Evolutionary conservation across 2,113 vertebrate genomes (phyloP).

Genomic region (Electrona antarctica): DNA sequence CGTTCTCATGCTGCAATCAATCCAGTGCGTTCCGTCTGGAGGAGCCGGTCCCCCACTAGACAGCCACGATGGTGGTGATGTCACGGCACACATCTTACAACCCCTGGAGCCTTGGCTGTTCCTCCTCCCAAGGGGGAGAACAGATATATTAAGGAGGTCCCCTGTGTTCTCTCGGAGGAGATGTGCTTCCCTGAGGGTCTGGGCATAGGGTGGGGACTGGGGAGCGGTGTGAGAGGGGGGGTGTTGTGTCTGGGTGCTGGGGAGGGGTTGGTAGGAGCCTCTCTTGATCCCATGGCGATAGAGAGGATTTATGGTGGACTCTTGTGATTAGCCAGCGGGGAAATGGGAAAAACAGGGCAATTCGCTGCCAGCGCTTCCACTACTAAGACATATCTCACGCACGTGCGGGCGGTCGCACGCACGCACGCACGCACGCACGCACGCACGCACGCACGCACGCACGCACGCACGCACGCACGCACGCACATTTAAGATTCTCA

Average conservation of each 20-base stretch:
- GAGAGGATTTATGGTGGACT: slow-evolving; percentile 73
- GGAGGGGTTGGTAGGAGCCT: slow-evolving; percentile 24
- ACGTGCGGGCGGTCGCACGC: slow-evolving; percentile 22
- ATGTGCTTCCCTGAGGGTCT: slow-evolving; percentile 65
- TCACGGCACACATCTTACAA: slow-evolving; percentile 48
- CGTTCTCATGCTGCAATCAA: slow-evolving; percentile 2
- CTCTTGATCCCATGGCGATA: slow-evolving; percentile 75
- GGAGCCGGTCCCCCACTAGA: slow-evolving; percentile 1
- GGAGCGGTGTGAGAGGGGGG: not conserved
- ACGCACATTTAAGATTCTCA: too few relatives aligned
- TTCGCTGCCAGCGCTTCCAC: slow-evolving; percentile 61
- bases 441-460: slow-evolving; percentile 8
- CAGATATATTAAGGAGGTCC: slow-evolving; percentile 69
- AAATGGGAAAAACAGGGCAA: slow-evolving; percentile 75
- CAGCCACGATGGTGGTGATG: slow-evolving; percentile 43
- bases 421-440: not conserved
- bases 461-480: not conserved
- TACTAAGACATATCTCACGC: slow-evolving; percentile 60
- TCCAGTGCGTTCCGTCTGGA: too few relatives aligned
- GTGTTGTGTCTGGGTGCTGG: slow-evolving; percentile 46
- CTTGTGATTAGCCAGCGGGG: slow-evolving; percentile 76
- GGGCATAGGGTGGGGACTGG: slow-evolving; percentile 40
- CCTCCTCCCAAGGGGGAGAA: slow-evolving; percentile 51
- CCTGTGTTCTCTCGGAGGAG: slow-evolving; percentile 71
- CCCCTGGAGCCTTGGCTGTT: slow-evolving; percentile 51